A percentile compares a stretch with the other conserved stretches of the same genome.
Conservation (phyloP, 2,888 invertebrate genomes). For the Mamestra brassicae region DNA sequence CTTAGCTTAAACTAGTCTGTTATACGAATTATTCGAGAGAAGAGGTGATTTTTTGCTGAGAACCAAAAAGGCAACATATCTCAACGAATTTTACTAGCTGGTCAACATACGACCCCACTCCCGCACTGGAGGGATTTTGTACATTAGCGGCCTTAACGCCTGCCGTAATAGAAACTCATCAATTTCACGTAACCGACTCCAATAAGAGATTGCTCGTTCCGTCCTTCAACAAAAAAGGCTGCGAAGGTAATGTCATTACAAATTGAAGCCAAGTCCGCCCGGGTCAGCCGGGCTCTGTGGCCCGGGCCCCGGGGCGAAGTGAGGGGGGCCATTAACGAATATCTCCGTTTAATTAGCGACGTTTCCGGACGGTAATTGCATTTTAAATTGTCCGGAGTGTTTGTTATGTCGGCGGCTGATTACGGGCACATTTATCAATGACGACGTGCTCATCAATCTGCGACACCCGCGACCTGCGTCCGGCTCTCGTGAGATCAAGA, state of each 20-base stretch:
- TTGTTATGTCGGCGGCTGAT: constrained; percentile 60
- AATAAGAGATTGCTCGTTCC: constrained; percentile 64
- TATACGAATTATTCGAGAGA: not conserved
- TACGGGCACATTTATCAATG: constrained; percentile 56
- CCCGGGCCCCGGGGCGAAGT: constrained; percentile 21
- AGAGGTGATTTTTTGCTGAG: not conserved
- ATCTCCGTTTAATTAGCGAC: constrained; percentile 83
- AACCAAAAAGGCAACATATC: not conserved
- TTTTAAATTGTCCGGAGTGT: constrained; percentile 78
- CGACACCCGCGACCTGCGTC: not conserved
- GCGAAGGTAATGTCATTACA: constrained; percentile 68
- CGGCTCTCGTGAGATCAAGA: constrained; percentile 14
- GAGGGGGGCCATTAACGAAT: constrained; percentile 74
- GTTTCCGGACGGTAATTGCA: constrained; percentile 80
- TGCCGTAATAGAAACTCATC: constrained; percentile 61
- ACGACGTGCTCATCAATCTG: constrained; percentile 58
- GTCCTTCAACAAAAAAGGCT: constrained; percentile 65
- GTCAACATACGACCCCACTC: not conserved
- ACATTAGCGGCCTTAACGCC: constrained; percentile 27
- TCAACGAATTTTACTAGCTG: not conserved
- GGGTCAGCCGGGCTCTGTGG: constrained; percentile 43
- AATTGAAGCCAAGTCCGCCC: constrained; percentile 66
- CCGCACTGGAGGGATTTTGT: not conserved
- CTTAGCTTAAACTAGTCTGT: not conserved
- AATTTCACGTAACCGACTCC: constrained; percentile 61